Conservation (phyloP, 2,888 invertebrate species). For the Caenorhabditis japonica region DNA sequence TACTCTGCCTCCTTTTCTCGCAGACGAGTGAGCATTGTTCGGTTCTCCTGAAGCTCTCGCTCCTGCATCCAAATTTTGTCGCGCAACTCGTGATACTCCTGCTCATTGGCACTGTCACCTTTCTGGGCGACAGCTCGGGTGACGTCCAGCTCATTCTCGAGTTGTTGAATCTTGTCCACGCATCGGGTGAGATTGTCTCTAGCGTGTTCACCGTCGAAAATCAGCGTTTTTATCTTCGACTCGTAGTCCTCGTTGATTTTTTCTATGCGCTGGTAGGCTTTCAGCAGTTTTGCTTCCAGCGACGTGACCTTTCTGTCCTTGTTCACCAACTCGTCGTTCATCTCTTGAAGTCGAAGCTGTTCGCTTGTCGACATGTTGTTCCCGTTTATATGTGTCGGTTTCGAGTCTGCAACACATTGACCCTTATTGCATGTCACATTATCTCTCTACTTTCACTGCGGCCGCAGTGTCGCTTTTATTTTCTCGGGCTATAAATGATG, state of each 20-base stretch:
- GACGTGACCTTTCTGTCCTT: constrained; percentile 43
- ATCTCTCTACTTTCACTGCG: constrained; percentile 32
- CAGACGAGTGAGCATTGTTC: constrained; percentile 26
- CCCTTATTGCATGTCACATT: constrained; percentile 19
- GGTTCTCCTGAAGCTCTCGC: constrained; percentile 47
- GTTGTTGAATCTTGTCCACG: constrained; percentile 30
- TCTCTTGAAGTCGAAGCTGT: constrained; percentile 40
- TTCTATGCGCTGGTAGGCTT: constrained; percentile 49
- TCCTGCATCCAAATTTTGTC: constrained; percentile 53
- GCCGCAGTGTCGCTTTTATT: not conserved
- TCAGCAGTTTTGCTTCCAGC: constrained; percentile 45
- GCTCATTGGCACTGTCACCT: constrained; percentile 35
- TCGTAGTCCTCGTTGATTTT: constrained; percentile 47
- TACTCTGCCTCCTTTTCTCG: constrained; percentile 50
- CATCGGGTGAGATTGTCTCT: constrained; percentile 37
- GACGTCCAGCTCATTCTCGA: constrained; percentile 38
- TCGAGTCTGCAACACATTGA: constrained; percentile 34
- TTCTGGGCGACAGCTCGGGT: constrained; percentile 21
- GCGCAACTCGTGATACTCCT: constrained; percentile 35
- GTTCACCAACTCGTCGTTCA: constrained; percentile 37
- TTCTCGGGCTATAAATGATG: too few species aligned
- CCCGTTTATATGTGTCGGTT: constrained; percentile 32
- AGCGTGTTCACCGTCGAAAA: constrained; percentile 42
- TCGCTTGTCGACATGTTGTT: constrained; percentile 30
- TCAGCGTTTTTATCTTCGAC: constrained; percentile 29